Percentiles rank a stretch among this genome's conserved stretches.
Conservation (phyloP, 2,888 invertebrate species). For the Neuroscelio doddi region DNA sequence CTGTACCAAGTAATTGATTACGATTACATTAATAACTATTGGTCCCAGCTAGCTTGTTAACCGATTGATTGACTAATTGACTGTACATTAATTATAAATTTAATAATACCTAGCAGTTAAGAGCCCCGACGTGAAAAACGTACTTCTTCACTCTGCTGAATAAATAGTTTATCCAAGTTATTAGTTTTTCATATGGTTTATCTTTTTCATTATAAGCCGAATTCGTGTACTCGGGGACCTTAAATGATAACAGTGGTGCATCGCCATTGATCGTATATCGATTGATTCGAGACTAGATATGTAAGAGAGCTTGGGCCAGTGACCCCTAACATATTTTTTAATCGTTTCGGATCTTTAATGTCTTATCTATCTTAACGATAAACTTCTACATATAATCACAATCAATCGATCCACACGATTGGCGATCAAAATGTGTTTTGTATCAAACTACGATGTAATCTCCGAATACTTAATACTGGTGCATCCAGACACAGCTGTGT, state of each 20-base stretch:
- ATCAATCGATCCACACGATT: conserved; percentile 47
- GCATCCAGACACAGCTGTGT: conserved; percentile 33
- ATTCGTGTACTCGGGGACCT: conserved; percentile 24
- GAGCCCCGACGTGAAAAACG: conserved; percentile 36
- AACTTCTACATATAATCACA: conserved; percentile 50
- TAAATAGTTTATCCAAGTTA: conserved; percentile 33
- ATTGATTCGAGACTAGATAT: conserved; percentile 58
- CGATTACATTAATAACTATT: conserved; percentile 41
- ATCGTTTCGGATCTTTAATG: conserved; percentile 63
- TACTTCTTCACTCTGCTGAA: conserved; percentile 34
- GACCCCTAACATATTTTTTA: conserved; percentile 68
- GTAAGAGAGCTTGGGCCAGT: conserved; percentile 65
- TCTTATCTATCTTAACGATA: conserved; percentile 59
- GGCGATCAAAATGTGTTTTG: conserved; percentile 53
- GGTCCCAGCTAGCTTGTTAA: conserved; percentile 51
- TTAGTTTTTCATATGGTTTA: conserved; percentile 32
- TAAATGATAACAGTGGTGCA: conserved; percentile 36
- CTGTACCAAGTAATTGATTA: conserved; percentile 43
- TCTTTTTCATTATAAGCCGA: not conserved
- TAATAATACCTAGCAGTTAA: conserved; percentile 51
- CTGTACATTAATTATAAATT: conserved; percentile 49
- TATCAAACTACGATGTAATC: conserved; percentile 54
- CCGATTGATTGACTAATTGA: conserved; percentile 59
- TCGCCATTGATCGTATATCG: too few relatives aligned
- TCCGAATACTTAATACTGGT: conserved; percentile 53